These are phyloP conservation scores for Oostethus manadensis DNA, from an alignment of 2,113 vertebrate species.

Conservation along the genomic window DNA sequence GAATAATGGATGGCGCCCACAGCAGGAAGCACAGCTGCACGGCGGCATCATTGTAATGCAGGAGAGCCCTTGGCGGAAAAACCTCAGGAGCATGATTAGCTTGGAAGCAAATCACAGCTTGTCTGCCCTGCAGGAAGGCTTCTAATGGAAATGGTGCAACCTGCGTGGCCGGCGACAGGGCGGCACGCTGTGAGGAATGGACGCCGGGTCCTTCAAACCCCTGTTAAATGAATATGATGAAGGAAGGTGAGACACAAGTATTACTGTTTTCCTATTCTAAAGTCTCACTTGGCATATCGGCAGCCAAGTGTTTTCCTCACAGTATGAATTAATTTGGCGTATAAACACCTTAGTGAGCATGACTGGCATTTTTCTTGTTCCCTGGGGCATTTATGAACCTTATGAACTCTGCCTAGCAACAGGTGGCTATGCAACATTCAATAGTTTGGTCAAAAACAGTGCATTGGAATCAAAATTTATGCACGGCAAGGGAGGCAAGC, in stretches of 20 bases:
- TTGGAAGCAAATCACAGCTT: conserved; percentile 48
- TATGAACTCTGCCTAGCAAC: too few species aligned
- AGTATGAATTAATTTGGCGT: too few species aligned
- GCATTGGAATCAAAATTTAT: too few species aligned
- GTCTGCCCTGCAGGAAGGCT: conserved; percentile 25
- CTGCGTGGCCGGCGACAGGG: not conserved
- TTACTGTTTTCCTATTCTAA: not conserved
- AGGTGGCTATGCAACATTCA: too few species aligned
- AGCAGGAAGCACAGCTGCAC: conserved; percentile 37
- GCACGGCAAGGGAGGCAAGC: too few species aligned
- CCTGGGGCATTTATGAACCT: too few species aligned
- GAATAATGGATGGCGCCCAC: conserved; percentile 41
- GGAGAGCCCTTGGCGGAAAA: conserved; percentile 36
- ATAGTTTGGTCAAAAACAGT: too few species aligned
- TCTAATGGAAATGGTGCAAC: conserved; percentile 22
- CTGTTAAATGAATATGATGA: conserved; percentile 7
- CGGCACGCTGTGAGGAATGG: conserved; percentile 9
- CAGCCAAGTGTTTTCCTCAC: too few species aligned
- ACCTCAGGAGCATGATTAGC: conserved; percentile 40
- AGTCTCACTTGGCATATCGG: not conserved
- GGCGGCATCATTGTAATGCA: conserved; percentile 33
- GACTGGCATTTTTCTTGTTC: too few species aligned
- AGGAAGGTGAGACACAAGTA: not conserved
- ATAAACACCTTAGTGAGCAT: too few species aligned
- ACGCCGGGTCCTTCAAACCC: not conserved